Evolutionary conservation across 2,797 vertebrate genomes (phyloP).

Genomic region (Muscicapa comitata): DNA sequence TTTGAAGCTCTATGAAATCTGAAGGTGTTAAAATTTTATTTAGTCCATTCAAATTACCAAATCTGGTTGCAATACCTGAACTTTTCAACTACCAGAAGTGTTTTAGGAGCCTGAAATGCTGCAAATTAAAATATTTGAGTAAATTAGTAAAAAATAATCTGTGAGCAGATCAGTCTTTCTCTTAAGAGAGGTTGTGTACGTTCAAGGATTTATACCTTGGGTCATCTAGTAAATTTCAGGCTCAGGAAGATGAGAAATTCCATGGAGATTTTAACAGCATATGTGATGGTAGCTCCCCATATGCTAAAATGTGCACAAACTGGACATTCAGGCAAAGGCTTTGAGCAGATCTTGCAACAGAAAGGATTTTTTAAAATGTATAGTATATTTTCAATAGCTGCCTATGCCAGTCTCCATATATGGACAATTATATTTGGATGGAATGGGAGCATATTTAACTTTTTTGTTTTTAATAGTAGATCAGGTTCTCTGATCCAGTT

Average conservation of each 20-base stretch:
- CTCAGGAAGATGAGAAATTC: background rate
- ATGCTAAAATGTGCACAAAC: background rate
- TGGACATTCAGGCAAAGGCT: background rate
- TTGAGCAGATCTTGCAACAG: background rate
- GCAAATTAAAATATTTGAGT: background rate
- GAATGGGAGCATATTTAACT: background rate
- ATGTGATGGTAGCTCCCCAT: background rate
- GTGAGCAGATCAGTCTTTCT: background rate
- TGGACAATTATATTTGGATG: background rate
- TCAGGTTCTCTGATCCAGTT: background rate
- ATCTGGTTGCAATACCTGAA: background rate
- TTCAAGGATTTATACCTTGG: background rate
- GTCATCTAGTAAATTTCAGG: background rate
- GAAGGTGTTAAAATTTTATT: background rate
- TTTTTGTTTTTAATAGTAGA: background rate
- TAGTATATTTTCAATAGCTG: background rate
- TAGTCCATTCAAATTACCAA: background rate
- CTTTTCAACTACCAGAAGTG: background rate
- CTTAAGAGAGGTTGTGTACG: background rate
- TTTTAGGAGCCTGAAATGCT: background rate
- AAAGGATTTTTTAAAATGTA: background rate
- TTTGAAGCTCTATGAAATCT: background rate
- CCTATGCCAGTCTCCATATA: background rate
- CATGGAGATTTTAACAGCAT: background rate
- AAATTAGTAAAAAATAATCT: background rate